A percentile compares a stretch with the other conserved stretches of the same genome.
These are phyloP conservation scores for Eidolon dupreanum DNA, from an alignment of 2,797 vertebrate species.

Conservation along the genomic window DNA sequence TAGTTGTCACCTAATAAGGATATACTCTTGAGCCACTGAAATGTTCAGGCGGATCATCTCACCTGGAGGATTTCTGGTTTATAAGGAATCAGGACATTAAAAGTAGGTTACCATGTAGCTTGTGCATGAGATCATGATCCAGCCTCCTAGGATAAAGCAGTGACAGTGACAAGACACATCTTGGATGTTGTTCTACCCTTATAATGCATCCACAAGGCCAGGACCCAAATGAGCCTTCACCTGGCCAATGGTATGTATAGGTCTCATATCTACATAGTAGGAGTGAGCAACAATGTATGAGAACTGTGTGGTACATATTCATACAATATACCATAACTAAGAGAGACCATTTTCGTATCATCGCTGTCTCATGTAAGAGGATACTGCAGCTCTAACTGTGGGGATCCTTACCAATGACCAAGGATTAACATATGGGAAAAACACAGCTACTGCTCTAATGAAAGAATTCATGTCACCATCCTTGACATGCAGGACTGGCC, in stretches of 20 bases:
- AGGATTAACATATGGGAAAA: background rate
- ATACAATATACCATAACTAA: background rate
- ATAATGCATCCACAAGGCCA: background rate
- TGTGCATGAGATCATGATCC: background rate
- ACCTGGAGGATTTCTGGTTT: background rate
- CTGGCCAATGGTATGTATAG: background rate
- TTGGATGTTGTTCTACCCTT: no score
- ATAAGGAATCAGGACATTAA: background rate
- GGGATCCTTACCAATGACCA: background rate
- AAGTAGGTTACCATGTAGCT: background rate
- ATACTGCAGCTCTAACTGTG: background rate
- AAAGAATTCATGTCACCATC: background rate
- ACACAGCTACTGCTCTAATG: background rate
- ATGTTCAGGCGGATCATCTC: background rate
- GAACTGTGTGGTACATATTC: accelerated
- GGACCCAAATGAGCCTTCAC: background rate
- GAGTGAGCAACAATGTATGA: background rate
- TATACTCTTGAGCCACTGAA: background rate
- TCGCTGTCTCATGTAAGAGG: background rate
- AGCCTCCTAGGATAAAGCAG: background rate
- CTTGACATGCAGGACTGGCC: background rate
- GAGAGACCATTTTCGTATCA: background rate
- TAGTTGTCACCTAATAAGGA: background rate
- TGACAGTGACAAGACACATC: no score
- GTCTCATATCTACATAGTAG: background rate